Base-by-base conservation (phyloP, 2,113 vertebrate species). In the Shinisaurus crocodilurus region DNA sequence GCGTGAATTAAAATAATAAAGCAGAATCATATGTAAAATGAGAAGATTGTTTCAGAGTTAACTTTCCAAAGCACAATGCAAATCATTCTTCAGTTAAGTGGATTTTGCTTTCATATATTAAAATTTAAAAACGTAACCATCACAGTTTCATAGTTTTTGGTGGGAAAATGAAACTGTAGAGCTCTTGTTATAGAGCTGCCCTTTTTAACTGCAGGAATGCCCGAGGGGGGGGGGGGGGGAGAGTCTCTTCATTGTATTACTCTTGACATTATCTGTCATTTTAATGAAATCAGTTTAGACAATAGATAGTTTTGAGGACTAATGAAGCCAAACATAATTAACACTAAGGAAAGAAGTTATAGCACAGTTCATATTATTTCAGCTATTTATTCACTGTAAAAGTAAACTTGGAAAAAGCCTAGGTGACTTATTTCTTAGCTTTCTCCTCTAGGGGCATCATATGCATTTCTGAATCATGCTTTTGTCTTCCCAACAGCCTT, bases 391-490 rank as follows among this genome's bases (percentile, higher is more conserved):
- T 93, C 93, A 90, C 85, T 92, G 82, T 90, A 92, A 95, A 95
- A 87, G 88, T 95, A 96, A 96, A 94, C n/a, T 70, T 90, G 85
- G 81, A 70, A 96, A 93, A 95, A 96, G n/a, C n/a, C n/a, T n/a
- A n/a, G 91, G 89, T 92, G 88, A 91, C 94, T 92, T 92, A n/a
- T 96, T 50, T 50, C 91, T 93, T 57, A 88, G 90, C 92, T 93
- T 94, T 96, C 95, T 95, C 96, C 93, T 95, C 94, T 95, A 94
- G 96, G 96, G 95, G 91, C 95, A 92, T 96, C 94, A 85, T 94
- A 89, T 90, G 91, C 90, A 75, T 90, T 96, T 96, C 93, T 96
- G 92, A 95, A 91, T 96, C 91, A 82, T 95, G 40, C 92, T 95
- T 97, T 96, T 94, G 94, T 92, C 95, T 94, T 94, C 88, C 65